Evolutionary conservation across 2,797 vertebrate genomes (phyloP), one percentile per base, ranked within the genome.

Genomic region (Perodicticus potto): DNA sequence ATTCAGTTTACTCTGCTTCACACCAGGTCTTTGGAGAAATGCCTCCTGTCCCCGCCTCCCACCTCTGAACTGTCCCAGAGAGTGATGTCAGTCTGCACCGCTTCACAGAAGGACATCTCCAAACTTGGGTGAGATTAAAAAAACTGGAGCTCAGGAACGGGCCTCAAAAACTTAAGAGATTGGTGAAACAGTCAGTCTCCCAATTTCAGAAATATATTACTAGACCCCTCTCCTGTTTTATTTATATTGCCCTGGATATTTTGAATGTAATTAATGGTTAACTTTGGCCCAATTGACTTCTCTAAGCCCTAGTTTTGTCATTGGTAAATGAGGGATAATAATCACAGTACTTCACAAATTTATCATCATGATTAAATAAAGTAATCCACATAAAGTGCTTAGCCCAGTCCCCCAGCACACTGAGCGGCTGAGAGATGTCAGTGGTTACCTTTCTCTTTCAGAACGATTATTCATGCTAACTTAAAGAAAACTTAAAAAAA

Each of bases 211-310:
- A 85, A 83, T 61, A 70, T 13, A 70, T 74, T 69, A 27, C 59
- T 84, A 86, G 59, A 45, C 5, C 1, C 12, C 20, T 45, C 86
- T 88, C 12, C n/a, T 13, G 32, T 90, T 88, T 96, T 83, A 88
- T 65, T 94, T 92, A 70, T 82, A 72, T 63, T 84, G 53, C 65
- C 57, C 86, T 57, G 27, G 29, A 76, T 89, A 65, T 89, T 88
- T 96, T 69, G 9, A 32, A 63, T 91, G 5, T 73, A 96, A 93
- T 91, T 88, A 94, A 89, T 94, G 57, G 45, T 80, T 89, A 95
- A 73, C 83, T 19, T 95, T 89, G 69, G 29, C 22, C 59, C 81
- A 91, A 97, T 94, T 85, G 91, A 80, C 37, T 96, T 84, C 43
- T 94, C 53, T 78, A 94, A 91, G 34, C n/a, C 29, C 3, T 70